Evolutionary conservation across 1,140 invertebrate genomes (phyloP), one percentile per base, ranked within the genome.

Genomic region (Leucophenga varia): DNA sequence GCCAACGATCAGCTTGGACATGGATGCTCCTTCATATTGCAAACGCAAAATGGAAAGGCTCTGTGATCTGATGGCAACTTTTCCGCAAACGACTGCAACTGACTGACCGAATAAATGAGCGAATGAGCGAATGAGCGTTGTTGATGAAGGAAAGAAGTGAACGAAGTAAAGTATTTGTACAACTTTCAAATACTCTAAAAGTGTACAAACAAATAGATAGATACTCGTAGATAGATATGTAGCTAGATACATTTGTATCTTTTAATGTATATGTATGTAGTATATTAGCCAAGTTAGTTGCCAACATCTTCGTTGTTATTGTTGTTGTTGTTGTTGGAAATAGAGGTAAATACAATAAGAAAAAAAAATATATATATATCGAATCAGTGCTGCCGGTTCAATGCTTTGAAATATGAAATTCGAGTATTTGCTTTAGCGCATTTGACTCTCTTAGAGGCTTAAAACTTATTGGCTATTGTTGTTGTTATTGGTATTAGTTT

Each of bases 1-100:
- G 38, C n/a, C n/a, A n/a, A n/a, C n/a, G n/a, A n/a, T n/a, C n/a
- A n/a, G n/a, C n/a, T n/a, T n/a, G n/a, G n/a, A n/a, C n/a, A n/a
- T n/a, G n/a, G n/a, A n/a, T n/a, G n/a, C n/a, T n/a, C n/a, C n/a
- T n/a, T n/a, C n/a, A n/a, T n/a, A n/a, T n/a, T n/a, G n/a, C n/a
- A n/a, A n/a, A n/a, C n/a, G n/a, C n/a, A n/a, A 21, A 65, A 65
- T 63, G 59, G 59, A 61, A 65, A 61, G 61, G 57, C 57, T 48
- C 25, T 49, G 30, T 36, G 17, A 17, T 43, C 37, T 38, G 46
- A 36, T 37, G 47, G 39, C 48, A 42, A 34, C 36, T 41, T 43
- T 19, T 25, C 49, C 38, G n/a, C 32, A 35, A 22, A 22, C 38
- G 22, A 31, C 43, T 17, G 34, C 21, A 32, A 16, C 45, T 19